Evolutionary conservation across 2,113 vertebrate genomes (phyloP).

Genomic region (Chloebia gouldiae): DNA sequence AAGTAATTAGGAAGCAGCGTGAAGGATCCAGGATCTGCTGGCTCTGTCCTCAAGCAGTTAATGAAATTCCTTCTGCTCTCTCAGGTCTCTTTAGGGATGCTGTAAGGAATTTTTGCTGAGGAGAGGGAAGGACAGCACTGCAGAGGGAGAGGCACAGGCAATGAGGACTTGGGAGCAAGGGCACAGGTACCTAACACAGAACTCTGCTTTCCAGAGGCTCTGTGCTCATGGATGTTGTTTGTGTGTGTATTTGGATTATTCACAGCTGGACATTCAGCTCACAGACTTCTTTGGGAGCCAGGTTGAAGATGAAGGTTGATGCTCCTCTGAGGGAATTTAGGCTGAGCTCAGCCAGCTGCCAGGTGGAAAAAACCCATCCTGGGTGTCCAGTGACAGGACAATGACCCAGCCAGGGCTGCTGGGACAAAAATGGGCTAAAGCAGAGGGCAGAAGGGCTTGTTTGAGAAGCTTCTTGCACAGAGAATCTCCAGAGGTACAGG

Average conservation of each 20-base stretch:
- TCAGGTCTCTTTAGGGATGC: background rate
- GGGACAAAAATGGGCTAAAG: background rate
- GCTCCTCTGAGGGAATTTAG: background rate
- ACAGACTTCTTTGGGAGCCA: background rate
- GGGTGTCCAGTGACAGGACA: background rate
- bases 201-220: background rate
- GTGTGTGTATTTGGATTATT: background rate
- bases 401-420: background rate
- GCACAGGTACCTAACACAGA: background rate
- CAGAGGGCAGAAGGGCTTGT: background rate
- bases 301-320: accelerated
- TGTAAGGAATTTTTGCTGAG: background rate
- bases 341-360: background rate
- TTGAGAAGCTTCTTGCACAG: background rate
- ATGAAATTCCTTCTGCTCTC: background rate
- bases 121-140: background rate
- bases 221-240: background rate
- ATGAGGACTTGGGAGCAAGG: background rate
- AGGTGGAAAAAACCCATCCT: background rate
- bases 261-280: background rate
- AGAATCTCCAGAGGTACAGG: background rate
- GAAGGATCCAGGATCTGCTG: background rate
- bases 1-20: background rate
- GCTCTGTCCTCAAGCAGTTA: background rate
- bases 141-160: background rate